Evolutionary conservation across 2,797 vertebrate genomes (phyloP), one percentile per base, ranked within the genome.

Genomic region (Centroberyx gerrardi): DNA sequence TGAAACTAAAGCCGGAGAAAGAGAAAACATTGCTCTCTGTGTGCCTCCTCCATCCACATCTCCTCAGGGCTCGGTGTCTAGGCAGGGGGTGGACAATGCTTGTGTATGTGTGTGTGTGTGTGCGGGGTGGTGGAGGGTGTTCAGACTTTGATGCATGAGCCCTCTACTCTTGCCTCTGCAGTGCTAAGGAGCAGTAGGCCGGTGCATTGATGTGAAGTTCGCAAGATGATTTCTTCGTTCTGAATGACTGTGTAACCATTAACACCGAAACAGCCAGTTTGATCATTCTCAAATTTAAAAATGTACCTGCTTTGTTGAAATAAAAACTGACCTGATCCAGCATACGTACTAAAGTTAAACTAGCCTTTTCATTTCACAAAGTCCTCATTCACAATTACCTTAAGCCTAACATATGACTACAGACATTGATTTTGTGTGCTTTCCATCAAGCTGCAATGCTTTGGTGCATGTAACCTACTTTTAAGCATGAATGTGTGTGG

Each of bases 21-120:
- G 51, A 78, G 62, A 86, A 75, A 83, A 66, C 78, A 85, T 83
- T 75, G 62, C 71, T 82, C 83, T 80, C 68, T 72, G 73, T 58
- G 4, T 58, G 78, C 56, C 55, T 71, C 64, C 69, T 72, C 5
- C 13, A 72, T 86, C 77, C 62, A 72, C 36, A 72, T 81, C 59
- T 88, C 87, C 84, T 79, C 38, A 13, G 79, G 83, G 84, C 68
- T 78, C 28, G 49, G 31, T 49, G 75, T 74, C 53, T 42, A 65
- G 59, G 81, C 60, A 38, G 85, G 79, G 59, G 80, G 76, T 68
- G 59, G 74, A 80, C 67, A 70, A 64, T 22, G 72, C 66, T 78
- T 65, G 63, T 74, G 74, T 27, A 28, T 59, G 56, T 68, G 8
- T 74, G 36, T 56, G 31, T 62, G 42, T 63, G 66, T 70, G 59